Base-by-base conservation (phyloP, 2,797 vertebrate species). In the Holocentrus rufus region DNA sequence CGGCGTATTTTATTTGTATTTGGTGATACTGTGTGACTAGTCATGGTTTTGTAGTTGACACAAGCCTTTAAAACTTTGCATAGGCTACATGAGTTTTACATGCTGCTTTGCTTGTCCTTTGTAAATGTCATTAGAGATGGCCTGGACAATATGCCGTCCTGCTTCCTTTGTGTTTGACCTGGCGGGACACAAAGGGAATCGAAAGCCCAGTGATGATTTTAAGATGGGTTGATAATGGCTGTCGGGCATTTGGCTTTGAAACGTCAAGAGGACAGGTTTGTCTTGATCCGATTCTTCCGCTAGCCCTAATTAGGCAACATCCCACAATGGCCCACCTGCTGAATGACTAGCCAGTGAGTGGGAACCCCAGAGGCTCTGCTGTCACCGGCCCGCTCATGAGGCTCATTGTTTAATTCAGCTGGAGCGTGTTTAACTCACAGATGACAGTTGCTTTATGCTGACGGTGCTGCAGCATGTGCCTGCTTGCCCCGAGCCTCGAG, bases 71-170 rank as follows among this genome's bases (percentile, higher is more conserved):
- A 7, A 8, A 20, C 46, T 79, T 80, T 83, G 79, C 77, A 72
- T 74, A 36, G 14, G 3, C 59, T 1, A 60, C 31, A 11, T 50
- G 31, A 1, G 73, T 65, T 87, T 89, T 85, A 71, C 81, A 83
- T 80, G 54, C 74, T 78, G 66, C 66, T 90, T 85, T 86, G 82
- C 79, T 81, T 85, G 59, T 77, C 31, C 69, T 81, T 36, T 18
- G 50, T 54, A 11, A 22, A 3, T 25, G 39, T 53, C 22, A 11
- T 3, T 49, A 30, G 47, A 55, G 46, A 7, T 27, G 34, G 55
- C 14, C n/a, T 63, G 13, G 14, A n/a, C 11, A 25, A 22, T 49
- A 18, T 47, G n/a, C 47, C 39, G 57, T 13, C 55, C 0, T 49
- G 50, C 34, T 36, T 53, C 58, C 47, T 46, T 69, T 65, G 53